Base-by-base conservation (phyloP, 2,797 vertebrate genomes). In the Naso thynnoides region DNA sequence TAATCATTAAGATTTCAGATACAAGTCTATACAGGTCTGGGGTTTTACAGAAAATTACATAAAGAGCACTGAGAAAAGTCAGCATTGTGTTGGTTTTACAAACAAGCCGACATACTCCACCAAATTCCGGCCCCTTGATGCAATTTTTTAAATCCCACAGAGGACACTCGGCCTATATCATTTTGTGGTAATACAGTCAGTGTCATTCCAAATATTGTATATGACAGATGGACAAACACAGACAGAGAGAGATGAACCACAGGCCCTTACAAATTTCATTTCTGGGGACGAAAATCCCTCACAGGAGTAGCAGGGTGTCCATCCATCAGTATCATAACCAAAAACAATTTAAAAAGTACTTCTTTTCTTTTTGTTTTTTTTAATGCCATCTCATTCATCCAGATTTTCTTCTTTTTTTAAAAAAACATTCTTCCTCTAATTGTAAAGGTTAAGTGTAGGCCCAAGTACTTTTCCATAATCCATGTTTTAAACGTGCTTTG, bases 111-210 rank as follows among this genome's bases (percentile, higher is more conserved):
- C n/a, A 42, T 21, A 49, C 5, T 10, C 24, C 2, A 29, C 18
- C 9, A 7, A 14, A 53, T 13, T 2, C 3, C 19, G 13, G 24
- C 6, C 38, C 27, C 15, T 27, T 27, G 8, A 2, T 49, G 27
- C 19, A 27, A 10, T 26, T 64, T 38, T 29, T 13, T 3, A 65
- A 64, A 65, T 49, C 19, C 15, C 47, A 42, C 16, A 48, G 13
- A 57, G n/a, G 44, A 45, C 47, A 11, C 3, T 49, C 27, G 23
- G 10, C 53, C 21, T 10, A 15, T 38, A 29, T 14, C 3, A 36
- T 39, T 49, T 13, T 69, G 33, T 62, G 15, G 23, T 52, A 76
- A 72, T 50, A 38, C 13, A 64, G 23, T 57, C 23, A 48, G 60
- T 50, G 36, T 15, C 36, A 47, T 54, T 29, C 59, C 63, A 47